Percentiles rank a stretch among this genome's conserved stretches.
Evolutionary conservation across 2,888 invertebrate species (phyloP).

Genomic region (Paralinhomoeus sp.): DNA sequence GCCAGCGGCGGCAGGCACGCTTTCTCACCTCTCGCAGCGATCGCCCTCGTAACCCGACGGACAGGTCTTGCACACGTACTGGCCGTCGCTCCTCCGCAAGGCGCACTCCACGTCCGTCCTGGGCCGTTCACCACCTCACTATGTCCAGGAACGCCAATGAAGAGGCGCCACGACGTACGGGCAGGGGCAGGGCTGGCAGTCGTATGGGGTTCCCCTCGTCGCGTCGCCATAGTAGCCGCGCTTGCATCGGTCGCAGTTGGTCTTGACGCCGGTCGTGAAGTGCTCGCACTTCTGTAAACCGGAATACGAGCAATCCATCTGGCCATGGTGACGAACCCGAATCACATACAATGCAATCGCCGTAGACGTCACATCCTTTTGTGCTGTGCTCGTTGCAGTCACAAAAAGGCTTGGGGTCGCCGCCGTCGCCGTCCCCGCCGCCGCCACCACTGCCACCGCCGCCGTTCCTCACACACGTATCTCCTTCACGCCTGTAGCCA

Average conservation of each 20-base stretch:
- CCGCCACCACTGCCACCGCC: no score
- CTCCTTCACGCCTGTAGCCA: slow-evolving; percentile 35
- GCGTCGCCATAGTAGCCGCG: slow-evolving; percentile 35
- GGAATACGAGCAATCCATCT: not conserved
- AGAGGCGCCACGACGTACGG: slow-evolving; percentile 20
- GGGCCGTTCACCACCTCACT: not conserved
- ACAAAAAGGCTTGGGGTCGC: slow-evolving; percentile 24
- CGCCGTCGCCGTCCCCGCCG: slow-evolving; percentile 27
- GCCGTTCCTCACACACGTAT: no score
- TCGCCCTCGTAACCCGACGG: slow-evolving; percentile 32
- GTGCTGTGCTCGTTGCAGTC: slow-evolving; percentile 30
- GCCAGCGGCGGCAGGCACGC: no score
- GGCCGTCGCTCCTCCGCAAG: slow-evolving; percentile 29
- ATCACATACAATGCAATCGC: slow-evolving; percentile 16
- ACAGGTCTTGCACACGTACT: slow-evolving; percentile 31
- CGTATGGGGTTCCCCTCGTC: slow-evolving; percentile 30
- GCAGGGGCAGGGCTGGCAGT: slow-evolving; percentile 34
- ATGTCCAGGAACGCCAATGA: not conserved
- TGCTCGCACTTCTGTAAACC: slow-evolving; percentile 31
- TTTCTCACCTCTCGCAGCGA: slow-evolving; percentile 31
- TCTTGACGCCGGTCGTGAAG: slow-evolving; percentile 30
- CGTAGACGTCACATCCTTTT: slow-evolving; percentile 22
- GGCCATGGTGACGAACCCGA: no score
- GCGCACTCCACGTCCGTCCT: not conserved
- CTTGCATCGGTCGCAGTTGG: slow-evolving; percentile 32